These are phyloP conservation scores for Oreotragus oreotragus DNA, from an alignment of 2,113 vertebrate species.

Conservation along the genomic window DNA sequence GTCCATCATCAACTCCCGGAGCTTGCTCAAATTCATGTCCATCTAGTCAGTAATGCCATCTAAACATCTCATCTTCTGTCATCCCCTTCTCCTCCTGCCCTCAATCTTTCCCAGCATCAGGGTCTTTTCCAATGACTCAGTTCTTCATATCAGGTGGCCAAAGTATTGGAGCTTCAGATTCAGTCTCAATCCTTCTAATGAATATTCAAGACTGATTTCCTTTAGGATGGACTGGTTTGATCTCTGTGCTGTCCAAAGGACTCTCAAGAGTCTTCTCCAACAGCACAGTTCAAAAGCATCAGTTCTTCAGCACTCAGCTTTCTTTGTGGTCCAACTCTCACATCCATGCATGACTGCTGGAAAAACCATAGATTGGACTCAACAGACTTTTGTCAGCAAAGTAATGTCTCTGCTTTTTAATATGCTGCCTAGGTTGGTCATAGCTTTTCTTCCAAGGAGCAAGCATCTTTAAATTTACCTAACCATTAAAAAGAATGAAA, in stretches of 20 bases:
- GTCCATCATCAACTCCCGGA: accelerated
- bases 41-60: not conserved
- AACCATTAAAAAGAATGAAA: not conserved
- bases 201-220: not conserved
- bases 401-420: not conserved
- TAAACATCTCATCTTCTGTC: not conserved
- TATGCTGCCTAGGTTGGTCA: not conserved
- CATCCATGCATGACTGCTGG: not conserved
- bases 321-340: not conserved
- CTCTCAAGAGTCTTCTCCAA: not conserved
- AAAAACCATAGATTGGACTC: not conserved
- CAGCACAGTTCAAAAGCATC: not conserved
- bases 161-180: not conserved
- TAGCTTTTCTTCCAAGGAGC: not conserved
- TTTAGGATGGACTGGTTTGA: not conserved
- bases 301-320: not conserved
- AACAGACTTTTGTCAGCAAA: not conserved
- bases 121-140: not conserved
- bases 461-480: not conserved
- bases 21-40: not conserved
- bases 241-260: not conserved
- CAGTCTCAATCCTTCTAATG: not conserved
- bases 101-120: not conserved
- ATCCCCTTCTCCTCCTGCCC: not conserved
- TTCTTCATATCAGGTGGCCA: not conserved